Conservation (phyloP, 2,113 vertebrate genomes). For the Bambusicola thoracicus region DNA sequence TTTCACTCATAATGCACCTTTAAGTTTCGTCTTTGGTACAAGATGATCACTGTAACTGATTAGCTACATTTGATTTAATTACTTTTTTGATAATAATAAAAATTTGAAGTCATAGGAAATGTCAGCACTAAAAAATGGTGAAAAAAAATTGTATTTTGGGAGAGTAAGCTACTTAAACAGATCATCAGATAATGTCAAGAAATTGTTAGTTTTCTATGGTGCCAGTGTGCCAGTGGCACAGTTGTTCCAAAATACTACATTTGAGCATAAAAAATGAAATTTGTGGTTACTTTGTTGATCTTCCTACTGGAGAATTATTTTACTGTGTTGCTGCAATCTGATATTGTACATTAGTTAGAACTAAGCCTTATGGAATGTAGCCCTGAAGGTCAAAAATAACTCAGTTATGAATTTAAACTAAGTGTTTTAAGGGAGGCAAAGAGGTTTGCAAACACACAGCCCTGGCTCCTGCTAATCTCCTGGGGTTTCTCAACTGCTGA, state of each 20-base stretch:
- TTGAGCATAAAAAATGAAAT: not conserved
- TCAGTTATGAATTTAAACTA: conserved; percentile 60
- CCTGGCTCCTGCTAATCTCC: conserved; percentile 57
- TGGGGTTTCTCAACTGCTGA: conserved; percentile 66
- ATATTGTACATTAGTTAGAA: not conserved
- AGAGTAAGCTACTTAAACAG: not conserved
- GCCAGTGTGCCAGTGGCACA: not conserved
- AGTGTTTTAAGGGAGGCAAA: conserved; percentile 53
- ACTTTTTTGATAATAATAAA: not conserved
- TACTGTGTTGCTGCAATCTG: not conserved
- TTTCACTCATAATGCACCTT: not conserved
- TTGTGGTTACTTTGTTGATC: not conserved
- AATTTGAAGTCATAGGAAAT: not conserved
- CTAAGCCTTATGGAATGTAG: conserved; percentile 31
- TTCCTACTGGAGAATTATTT: not conserved
- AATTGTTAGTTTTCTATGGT: not conserved
- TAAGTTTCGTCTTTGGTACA: not conserved
- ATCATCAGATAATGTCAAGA: not conserved
- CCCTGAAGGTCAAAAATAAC: conserved; percentile 60
- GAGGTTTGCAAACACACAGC: conserved; percentile 53
- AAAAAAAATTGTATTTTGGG: not conserved
- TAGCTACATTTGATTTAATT: not conserved
- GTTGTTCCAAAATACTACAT: not conserved
- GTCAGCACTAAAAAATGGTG: accelerated
- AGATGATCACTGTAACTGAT: not conserved